Conservation (phyloP, 2,113 vertebrate species). For the Camelus dromedarius region DNA sequence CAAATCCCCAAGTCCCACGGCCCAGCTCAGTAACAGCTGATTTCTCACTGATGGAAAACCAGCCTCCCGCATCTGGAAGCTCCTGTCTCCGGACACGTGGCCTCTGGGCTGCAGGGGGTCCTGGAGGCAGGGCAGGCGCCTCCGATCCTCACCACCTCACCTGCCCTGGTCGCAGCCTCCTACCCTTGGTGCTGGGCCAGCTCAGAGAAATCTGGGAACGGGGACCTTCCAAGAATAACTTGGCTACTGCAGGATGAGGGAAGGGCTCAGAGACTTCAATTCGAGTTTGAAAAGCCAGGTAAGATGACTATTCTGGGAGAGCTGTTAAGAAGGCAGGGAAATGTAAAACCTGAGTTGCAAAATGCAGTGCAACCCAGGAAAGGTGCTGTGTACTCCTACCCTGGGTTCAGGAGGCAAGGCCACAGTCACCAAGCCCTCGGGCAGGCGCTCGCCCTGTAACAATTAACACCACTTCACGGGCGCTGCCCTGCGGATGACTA, state of each 20-base stretch:
- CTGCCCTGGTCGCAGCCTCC: too few relatives aligned
- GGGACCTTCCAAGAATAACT: neutral
- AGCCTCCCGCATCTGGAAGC: neutral
- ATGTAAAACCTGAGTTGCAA: slow-evolving; percentile 82
- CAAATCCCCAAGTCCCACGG: neutral
- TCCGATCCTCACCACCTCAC: neutral
- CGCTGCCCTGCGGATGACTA: slow-evolving; percentile 56
- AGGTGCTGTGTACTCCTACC: slow-evolving; percentile 79
- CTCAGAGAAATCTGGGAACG: neutral
- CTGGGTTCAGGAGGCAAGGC: slow-evolving; percentile 75
- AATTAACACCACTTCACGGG: slow-evolving; percentile 60
- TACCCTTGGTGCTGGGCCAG: neutral
- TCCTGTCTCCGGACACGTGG: neutral
- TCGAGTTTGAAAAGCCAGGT: neutral
- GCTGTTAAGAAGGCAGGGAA: slow-evolving; percentile 59
- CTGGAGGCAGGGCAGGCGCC: neutral
- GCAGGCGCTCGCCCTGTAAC: slow-evolving; percentile 74
- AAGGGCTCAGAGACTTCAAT: neutral
- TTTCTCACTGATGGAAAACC: neutral
- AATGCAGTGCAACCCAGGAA: slow-evolving; percentile 3
- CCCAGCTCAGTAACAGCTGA: neutral
- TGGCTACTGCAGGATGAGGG: neutral
- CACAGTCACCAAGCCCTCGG: slow-evolving; percentile 79
- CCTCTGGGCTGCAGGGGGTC: neutral
- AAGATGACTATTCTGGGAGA: neutral